Evolutionary conservation across 2,888 invertebrate species (phyloP), one percentile per base, ranked within the genome.

Genomic region (Tridacna gigas): DNA sequence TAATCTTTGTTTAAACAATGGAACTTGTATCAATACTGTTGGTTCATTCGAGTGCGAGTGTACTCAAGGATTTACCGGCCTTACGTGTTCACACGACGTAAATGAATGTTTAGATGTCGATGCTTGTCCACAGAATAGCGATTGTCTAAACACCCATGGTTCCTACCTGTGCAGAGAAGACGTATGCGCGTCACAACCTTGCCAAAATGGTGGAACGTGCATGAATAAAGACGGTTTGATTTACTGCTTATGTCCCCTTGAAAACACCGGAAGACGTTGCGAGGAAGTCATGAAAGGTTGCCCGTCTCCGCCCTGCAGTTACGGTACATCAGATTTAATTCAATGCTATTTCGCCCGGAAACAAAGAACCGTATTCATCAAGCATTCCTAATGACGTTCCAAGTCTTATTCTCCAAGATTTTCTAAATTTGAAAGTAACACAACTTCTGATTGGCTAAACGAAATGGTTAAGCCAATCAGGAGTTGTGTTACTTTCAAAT

Each of bases 11-110:
- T 28, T 61, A 26, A 77, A 84, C 77, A 63, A 71, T 74, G 80
- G 76, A n/a, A 67, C 67, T 1, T 86, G 86, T 71, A 47, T 28
- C 9, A 84, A 90, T 73, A 61, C 79, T 60, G 22, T 78, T 20
- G 88, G 84, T 12, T 74, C 74, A 37, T 90, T 79, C 60, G 51
- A 71, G 0, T 91, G 91, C 71, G 37, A 77, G 12, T 91, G 91
- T 77, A 56, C 77, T 18, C 15, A 45, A 20, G 84, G 86, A 0
- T 90, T 69, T 66, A 82, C 79, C n/a, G 91, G 91, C 0, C 13
- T 22, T 1, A 63, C 48, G 9, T 91, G 91, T 67, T 63, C 81
- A 18, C 51, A 78, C 26, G 85, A 89, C 71, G 71, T 90, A 0
- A 75, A 89, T 67, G 89, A 89, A 76, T 91, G 91, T 76, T n/a